These are phyloP conservation scores for Amphimedon queenslandica DNA, from an alignment of 37 sponge, comb jelly and placozoan genomes.

Conservation along the genomic window DNA sequence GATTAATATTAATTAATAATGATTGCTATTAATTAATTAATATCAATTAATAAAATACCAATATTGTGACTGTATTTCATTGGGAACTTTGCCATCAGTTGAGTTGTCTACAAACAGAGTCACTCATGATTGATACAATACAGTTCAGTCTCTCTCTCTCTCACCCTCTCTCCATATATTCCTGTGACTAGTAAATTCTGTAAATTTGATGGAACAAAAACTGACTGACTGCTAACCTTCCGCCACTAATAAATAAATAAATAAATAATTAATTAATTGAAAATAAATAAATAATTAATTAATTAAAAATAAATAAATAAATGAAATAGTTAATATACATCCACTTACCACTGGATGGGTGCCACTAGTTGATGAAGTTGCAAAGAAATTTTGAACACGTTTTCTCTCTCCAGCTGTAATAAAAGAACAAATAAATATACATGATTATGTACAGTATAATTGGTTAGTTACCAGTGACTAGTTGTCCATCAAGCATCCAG, in stretches of 20 bases:
- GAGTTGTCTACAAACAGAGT: neutral
- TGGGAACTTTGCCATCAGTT: neutral
- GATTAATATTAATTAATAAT: too few relatives aligned
- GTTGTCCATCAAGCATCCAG: conserved; percentile 66
- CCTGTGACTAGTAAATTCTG: conserved; percentile 58
- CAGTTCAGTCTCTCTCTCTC: neutral
- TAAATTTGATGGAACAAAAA: conserved; percentile 42
- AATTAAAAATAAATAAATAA: too few relatives aligned
- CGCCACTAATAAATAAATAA: neutral
- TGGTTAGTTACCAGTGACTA: conserved; percentile 64
- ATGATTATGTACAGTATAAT: too few relatives aligned
- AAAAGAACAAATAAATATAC: too few relatives aligned
- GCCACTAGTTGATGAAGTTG: conserved; percentile 27
- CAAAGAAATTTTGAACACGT: conserved; percentile 44
- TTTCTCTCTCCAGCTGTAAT: conserved; percentile 58
- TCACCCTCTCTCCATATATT: conserved; percentile 53
- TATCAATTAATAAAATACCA: neutral
- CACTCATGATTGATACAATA: neutral
- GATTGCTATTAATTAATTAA: too few relatives aligned
- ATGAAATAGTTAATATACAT: too few relatives aligned
- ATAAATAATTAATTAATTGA: neutral
- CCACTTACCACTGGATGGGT: conserved; percentile 49
- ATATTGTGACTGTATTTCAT: neutral
- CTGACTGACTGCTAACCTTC: neutral
- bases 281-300: neutral